Base-by-base conservation (phyloP, 1,140 invertebrate species). In the Pygmarrhopalites habei region DNA sequence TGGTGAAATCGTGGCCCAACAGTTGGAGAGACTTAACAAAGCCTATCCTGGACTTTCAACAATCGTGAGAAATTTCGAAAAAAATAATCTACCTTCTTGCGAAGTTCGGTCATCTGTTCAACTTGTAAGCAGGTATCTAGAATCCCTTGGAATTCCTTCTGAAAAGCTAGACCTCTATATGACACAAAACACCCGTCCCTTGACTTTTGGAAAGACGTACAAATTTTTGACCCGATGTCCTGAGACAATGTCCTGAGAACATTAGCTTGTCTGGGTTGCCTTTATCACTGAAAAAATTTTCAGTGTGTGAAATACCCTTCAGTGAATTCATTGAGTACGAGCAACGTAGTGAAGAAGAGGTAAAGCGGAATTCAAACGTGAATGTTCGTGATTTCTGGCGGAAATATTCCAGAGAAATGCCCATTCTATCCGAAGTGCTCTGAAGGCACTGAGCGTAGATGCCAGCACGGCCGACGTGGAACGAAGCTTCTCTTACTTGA, bases 201-300 rank as follows among this genome's bases (percentile, higher is more conserved):
- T 2, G 1, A 49, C 15, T 60, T 60, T 51, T 60, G 59, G 59
- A 60, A 60, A 35, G 59, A 49, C 15, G 59, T 35, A 1, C 1
- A 51, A 32, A 1, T 1, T 4, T 51, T 60, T 2, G 59, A 60
- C 21, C 59, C 59, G n/a, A n/a, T n/a, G n/a, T n/a, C n/a, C n/a
- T n/a, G 14, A 19, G 47, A 5, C 49, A 60, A 23, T 53, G 51
- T 28, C 29, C 47, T 15, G 12, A 35, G 21, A 60, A 60, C 30
- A 51, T 47, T 44, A 19, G 7, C 14, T 1, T 15, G 15, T n/a
- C n/a, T n/a, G 26, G 32, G 10, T 30, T 59, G 21, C 58, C 58
- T n/a, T 1, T 17, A 14, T 25, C 1, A n/a, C 25, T 46, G 17
- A 26, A 46, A 7, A 21, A 32, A 10, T 57, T 57, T 43, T 39